Base-by-base conservation (phyloP, 2,888 invertebrate species). In the Periphyllus acericola region DNA sequence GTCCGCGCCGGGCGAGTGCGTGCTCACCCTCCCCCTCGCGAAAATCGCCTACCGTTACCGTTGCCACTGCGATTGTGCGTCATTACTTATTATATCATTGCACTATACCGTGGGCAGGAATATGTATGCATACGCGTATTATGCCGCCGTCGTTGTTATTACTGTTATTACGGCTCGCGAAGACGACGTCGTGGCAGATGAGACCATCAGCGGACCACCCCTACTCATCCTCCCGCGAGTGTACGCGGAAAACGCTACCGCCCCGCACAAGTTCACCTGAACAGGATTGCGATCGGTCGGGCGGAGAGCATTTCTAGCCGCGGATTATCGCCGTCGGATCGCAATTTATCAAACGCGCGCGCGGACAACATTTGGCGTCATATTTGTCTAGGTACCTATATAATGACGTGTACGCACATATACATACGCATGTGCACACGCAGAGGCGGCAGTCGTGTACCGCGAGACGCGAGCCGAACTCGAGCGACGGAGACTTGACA, bases 281-380 rank as follows among this genome's bases (percentile, higher is more conserved):
- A 46, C 1, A 9, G 8, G 46, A 9, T 46, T 46, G 46, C 9
- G 46, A 46, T 46, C 46, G 46, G 46, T 36, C 11, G 46, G 46
- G 46, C 14, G 46, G 46, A 11, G 46, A 1, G 46, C 14, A 11
- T 46, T 46, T 46, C 46, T 11, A 11, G 66, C 4, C 46, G 68
- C 52, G 86, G 79, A 85, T 85, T 79, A 79, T 86, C 72, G 79
- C 68, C 75, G 80, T 36, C 83, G 76, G 68, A 76, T 81, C 72
- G 81, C 72, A 72, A 86, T 86, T 86, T 86, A 86, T 87, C 87
- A 80, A 40, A 87, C 29, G 29, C 85, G 34, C 68, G n/a, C 66
- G 68, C 21, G 32, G 29, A 40, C 86, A n/a, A 36, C 86, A n/a
- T 66, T 68, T n/a, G 46, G 36, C 76, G 29, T 66, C 55, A 55